A percentile compares a stretch with the other conserved stretches of the same genome.
phyloP scores from a whole-genome alignment of 2,888 invertebrate genomes.

The Ichneumon xanthorius region DNA sequence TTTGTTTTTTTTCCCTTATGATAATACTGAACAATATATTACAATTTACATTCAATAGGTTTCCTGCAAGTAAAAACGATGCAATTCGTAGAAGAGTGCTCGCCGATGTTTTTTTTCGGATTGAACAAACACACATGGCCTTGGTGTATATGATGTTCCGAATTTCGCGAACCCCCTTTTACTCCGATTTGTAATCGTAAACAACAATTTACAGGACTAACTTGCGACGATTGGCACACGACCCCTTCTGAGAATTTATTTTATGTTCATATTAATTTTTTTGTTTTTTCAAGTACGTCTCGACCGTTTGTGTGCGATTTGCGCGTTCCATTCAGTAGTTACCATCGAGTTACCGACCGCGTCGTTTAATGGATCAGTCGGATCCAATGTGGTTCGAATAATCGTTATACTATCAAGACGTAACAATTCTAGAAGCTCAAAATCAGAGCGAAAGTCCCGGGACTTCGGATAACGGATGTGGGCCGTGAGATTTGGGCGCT shows the following conservation, averaged over 20 bases:
- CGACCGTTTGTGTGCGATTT: conserved; percentile 40
- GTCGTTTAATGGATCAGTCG: neutral
- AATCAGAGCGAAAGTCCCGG: conserved; percentile 51
- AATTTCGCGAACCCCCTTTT: conserved; percentile 58
- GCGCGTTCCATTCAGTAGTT: conserved; percentile 43
- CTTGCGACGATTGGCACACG: conserved; percentile 68
- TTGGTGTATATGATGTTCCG: conserved; percentile 61
- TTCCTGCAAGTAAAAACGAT: conserved; percentile 64
- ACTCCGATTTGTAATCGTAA: conserved; percentile 65
- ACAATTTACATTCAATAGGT: conserved; percentile 79
- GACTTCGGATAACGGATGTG: conserved; percentile 53
- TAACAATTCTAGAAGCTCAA: conserved; percentile 60
- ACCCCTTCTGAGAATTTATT: conserved; percentile 53
- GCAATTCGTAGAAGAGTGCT: conserved; percentile 59
- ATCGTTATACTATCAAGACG: conserved; percentile 59
- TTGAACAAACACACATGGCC: conserved; percentile 64
- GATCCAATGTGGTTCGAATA: conserved; percentile 30
- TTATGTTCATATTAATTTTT: conserved; percentile 17
- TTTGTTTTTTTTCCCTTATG: conserved; percentile 73
- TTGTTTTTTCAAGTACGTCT: conserved; percentile 47
- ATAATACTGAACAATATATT: conserved; percentile 84
- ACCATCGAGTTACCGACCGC: conserved; percentile 28
- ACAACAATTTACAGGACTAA: conserved; percentile 67
- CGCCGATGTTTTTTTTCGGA: conserved; percentile 49
- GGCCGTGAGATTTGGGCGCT: conserved; percentile 48